Percentiles rank a stretch among this genome's conserved stretches.
Conservation (phyloP, 2,113 vertebrate species). For the Chloebia gouldiae region DNA sequence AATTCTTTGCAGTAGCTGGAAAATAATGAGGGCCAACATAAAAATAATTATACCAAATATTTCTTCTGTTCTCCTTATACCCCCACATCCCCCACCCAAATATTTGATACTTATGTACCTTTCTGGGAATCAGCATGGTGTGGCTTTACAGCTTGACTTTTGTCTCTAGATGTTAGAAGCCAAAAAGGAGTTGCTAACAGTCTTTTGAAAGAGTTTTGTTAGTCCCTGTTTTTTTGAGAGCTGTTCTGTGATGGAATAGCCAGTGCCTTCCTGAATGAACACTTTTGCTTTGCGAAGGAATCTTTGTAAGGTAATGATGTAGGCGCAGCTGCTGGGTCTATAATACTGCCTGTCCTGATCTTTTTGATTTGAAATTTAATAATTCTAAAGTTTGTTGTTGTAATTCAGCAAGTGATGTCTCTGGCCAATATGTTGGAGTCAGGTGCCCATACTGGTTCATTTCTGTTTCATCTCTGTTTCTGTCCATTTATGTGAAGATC, state of each 20-base stretch:
- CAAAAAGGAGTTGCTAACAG: background rate
- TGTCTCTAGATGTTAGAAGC: background rate
- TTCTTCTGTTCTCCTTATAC: background rate
- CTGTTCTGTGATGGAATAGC: background rate
- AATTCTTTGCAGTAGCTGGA: background rate
- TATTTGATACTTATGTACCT: background rate
- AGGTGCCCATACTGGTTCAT: background rate
- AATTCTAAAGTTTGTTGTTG: background rate
- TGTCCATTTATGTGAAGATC: background rate
- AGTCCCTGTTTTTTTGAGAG: accelerated
- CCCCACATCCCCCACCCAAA: too few relatives aligned
- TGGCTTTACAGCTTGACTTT: background rate
- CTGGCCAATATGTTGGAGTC: background rate
- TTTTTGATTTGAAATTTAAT: background rate
- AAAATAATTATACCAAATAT: background rate
- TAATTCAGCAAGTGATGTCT: accelerated
- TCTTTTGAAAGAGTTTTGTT: background rate
- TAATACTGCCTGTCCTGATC: background rate
- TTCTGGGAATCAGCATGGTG: background rate
- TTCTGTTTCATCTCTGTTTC: background rate
- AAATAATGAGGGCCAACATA: background rate
- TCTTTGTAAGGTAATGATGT: background rate
- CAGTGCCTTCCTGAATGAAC: background rate
- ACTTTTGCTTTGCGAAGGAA: background rate
- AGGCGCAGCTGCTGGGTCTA: background rate